A percentile compares a stretch with the other conserved stretches of the same genome.
phyloP scores from a whole-genome alignment of 2,113 vertebrate genomes.

The Oreochromis tanganicae region DNA sequence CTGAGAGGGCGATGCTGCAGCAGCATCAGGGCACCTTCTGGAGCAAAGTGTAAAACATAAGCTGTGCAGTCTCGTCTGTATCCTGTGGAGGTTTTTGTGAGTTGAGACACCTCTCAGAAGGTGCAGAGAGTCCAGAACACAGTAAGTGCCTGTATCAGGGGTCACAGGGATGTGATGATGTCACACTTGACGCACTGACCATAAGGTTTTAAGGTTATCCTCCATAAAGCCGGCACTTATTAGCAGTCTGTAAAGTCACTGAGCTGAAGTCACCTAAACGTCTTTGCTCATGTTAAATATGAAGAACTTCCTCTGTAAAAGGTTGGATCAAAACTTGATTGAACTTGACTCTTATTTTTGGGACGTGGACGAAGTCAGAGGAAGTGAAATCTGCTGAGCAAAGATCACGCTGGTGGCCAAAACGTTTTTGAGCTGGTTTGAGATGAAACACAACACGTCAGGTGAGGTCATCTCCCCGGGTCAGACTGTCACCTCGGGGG shows the following conservation, averaged over 20 bases:
- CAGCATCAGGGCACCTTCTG: neutral
- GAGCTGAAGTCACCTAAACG: too few species aligned
- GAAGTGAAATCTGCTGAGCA: neutral
- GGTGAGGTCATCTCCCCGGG: neutral
- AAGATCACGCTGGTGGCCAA: neutral
- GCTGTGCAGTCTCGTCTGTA: neutral
- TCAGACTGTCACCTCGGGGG: neutral
- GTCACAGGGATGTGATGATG: neutral
- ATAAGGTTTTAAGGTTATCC: neutral
- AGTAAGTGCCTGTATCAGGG: neutral
- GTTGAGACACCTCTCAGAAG: neutral
- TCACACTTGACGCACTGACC: neutral
- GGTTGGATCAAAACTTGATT: neutral
- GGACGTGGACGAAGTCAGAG: neutral
- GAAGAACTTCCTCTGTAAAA: too few species aligned
- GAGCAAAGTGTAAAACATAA: neutral
- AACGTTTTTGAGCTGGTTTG: neutral
- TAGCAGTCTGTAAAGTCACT: too few species aligned
- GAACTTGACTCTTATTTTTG: neutral
- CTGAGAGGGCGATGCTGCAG: neutral
- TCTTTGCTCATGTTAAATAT: too few species aligned
- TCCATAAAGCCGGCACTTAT: too few species aligned
- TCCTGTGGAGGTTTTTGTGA: neutral
- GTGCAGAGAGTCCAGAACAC: neutral
- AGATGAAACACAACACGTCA: neutral